These are phyloP conservation scores for Apostichopus parvimensis DNA, from an alignment of 35 echinoderm and acorn worm species.

Conservation along the genomic window DNA sequence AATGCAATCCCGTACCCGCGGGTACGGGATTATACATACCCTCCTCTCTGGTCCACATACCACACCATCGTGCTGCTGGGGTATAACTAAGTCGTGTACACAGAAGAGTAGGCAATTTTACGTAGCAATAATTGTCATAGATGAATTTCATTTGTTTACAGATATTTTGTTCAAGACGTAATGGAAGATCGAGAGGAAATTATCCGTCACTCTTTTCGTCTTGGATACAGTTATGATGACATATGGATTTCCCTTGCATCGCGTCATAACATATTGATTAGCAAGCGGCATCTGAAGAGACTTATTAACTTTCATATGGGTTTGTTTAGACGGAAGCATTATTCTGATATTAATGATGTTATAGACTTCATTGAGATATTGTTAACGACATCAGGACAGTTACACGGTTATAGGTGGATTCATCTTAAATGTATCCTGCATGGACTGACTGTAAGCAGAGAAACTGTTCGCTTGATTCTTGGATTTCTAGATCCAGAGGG, in stretches of 20 bases:
- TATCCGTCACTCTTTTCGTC: too few relatives aligned
- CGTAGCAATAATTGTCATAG: too few relatives aligned
- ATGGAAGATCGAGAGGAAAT: too few relatives aligned
- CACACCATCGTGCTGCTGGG: too few relatives aligned
- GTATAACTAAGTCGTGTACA: too few relatives aligned
- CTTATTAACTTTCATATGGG: neutral
- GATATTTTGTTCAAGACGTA: too few relatives aligned
- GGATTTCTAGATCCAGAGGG: constrained; percentile 62
- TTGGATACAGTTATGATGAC: too few relatives aligned
- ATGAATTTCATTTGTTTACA: too few relatives aligned
- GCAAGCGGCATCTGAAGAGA: neutral
- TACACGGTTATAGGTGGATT: constrained; percentile 75
- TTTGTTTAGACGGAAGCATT: constrained; percentile 33
- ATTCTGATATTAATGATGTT: neutral
- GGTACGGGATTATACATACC: too few relatives aligned
- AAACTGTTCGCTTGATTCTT: constrained; percentile 54
- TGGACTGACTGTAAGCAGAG: constrained; percentile 50
- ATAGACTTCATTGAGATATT: neutral
- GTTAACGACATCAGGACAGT: constrained; percentile 45
- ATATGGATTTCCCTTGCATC: neutral
- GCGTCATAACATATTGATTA: neutral
- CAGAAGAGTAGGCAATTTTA: too few relatives aligned
- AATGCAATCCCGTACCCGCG: too few relatives aligned
- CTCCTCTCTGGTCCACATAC: too few relatives aligned
- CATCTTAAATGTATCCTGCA: constrained; percentile 52